phyloP scores from a whole-genome alignment of 1,140 invertebrate genomes.

The Tenebrio molitor region DNA sequence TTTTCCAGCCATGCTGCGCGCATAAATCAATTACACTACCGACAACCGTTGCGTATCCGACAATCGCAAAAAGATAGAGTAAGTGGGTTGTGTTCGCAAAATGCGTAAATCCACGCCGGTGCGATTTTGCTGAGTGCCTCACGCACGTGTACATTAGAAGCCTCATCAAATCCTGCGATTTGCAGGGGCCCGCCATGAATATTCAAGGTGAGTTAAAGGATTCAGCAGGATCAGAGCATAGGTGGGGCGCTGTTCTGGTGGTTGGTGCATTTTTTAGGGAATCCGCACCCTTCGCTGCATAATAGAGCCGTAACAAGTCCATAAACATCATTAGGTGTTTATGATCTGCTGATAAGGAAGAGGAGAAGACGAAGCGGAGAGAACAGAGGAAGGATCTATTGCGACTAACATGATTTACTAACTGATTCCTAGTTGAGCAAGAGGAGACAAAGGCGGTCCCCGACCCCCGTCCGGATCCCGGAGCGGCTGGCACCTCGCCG shows the following conservation, averaged over 20 bases:
- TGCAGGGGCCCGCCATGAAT: not conserved
- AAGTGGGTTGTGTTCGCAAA: no score
- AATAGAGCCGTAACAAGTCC: not conserved
- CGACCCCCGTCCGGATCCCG: not conserved
- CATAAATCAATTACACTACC: no score
- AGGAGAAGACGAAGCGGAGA: slow-evolving; percentile 33
- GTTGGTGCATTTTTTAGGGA: no score
- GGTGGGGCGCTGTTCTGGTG: no score
- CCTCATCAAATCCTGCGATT: not conserved
- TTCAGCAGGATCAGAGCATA: not conserved
- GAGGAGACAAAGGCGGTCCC: slow-evolving; percentile 51
- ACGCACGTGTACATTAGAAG: not conserved
- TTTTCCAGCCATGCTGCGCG: no score
- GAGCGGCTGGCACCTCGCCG: not conserved
- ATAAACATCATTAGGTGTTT: slow-evolving; percentile 44
- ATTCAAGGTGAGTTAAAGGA: not conserved
- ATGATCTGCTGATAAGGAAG: slow-evolving; percentile 43
- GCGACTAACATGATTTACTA: slow-evolving; percentile 52
- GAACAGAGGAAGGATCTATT: slow-evolving; percentile 44
- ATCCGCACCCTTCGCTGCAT: no score
- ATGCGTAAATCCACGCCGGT: no score
- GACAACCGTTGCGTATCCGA: no score
- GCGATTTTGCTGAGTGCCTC: not conserved
- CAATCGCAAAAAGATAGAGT: no score
- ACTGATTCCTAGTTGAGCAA: slow-evolving; percentile 51